These are phyloP conservation scores for Musca domestica DNA, from an alignment of 1,140 invertebrate genomes.

Conservation along the genomic window DNA sequence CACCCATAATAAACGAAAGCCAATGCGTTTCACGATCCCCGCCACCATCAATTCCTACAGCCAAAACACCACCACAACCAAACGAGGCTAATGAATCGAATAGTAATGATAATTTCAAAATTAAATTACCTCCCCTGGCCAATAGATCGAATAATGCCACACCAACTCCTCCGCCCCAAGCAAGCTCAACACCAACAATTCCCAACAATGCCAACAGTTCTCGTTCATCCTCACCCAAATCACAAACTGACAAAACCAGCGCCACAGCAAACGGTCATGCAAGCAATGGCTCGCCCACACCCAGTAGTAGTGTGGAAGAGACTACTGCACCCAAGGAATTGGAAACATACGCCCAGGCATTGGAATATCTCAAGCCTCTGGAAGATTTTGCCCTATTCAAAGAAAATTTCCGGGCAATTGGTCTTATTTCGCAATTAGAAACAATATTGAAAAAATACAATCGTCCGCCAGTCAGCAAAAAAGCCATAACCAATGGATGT, in stretches of 20 bases:
- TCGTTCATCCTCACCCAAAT: not conserved
- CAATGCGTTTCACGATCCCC: not conserved
- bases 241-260: not conserved
- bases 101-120: slow-evolving; percentile 8
- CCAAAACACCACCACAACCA: too few relatives aligned
- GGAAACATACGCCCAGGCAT: slow-evolving; percentile 42
- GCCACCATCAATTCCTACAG: too few relatives aligned
- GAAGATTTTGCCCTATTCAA: slow-evolving; percentile 50
- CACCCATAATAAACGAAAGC: not conserved
- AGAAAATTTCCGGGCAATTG: slow-evolving; percentile 50
- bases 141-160: slow-evolving; percentile 11
- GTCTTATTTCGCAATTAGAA: slow-evolving; percentile 46
- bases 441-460: slow-evolving; percentile 44
- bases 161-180: not conserved
- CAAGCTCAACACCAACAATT: not conserved
- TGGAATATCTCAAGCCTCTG: slow-evolving; percentile 46
- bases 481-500: too few relatives aligned
- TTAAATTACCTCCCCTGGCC: not conserved
- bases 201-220: not conserved
- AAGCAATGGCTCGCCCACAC: slow-evolving; percentile 32
- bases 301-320: slow-evolving; percentile 17
- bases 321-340: slow-evolving; percentile 31
- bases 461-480: too few relatives aligned
- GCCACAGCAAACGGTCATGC: slow-evolving; percentile 33
- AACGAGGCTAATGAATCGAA: too few relatives aligned